Evolutionary conservation across 2,113 vertebrate genomes (phyloP), one percentile per base, ranked within the genome.

Genomic region (Speoplatyrhinus poulsoni): DNA sequence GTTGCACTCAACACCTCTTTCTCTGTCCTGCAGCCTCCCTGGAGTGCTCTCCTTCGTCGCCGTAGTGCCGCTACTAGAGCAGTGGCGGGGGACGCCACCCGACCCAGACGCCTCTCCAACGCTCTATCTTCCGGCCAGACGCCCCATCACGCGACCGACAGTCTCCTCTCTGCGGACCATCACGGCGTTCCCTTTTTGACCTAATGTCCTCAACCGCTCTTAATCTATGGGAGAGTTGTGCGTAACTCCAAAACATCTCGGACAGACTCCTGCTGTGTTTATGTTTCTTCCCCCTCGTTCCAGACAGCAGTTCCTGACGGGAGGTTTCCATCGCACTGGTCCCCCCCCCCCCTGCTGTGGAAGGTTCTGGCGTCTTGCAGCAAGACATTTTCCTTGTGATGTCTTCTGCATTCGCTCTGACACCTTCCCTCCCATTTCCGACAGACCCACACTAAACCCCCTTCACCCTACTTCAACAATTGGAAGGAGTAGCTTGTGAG

Each of bases 31-130:
- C 89, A 94, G 93, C 89, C 13, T 94, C 93, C 32, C 83, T 93
- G 90, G 93, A 94, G 88, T 92, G 90, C 82, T 80, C 85, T 48
- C 92, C 92, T 0, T 91, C 91, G 76, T 94, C 92, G 19, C 91
- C 92, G 0, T 93, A 93, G 81, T 64, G 63, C 61, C 62, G 36
- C 32, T 26, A 12, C 19, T 1, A 8, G 36, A 41, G n/a, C 15
- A 6, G 15, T 6, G 17, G 3, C 54, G 4, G 17, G 17, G 26
- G 26, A 26, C 13, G 52, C 13, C 13, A 0, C 53, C 65, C 9
- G 70, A 63, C 33, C 50, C 72, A 55, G 75, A 64, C 63, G 11
- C 32, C 59, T 19, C 69, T 59, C 70, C 69, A 73, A 46, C 10
- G 9, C 15, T 61, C 50, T 8, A 36, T 46, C 55, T 55, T 50